Base-by-base conservation (phyloP, 2,113 vertebrate species). In the Suricata suricatta region DNA sequence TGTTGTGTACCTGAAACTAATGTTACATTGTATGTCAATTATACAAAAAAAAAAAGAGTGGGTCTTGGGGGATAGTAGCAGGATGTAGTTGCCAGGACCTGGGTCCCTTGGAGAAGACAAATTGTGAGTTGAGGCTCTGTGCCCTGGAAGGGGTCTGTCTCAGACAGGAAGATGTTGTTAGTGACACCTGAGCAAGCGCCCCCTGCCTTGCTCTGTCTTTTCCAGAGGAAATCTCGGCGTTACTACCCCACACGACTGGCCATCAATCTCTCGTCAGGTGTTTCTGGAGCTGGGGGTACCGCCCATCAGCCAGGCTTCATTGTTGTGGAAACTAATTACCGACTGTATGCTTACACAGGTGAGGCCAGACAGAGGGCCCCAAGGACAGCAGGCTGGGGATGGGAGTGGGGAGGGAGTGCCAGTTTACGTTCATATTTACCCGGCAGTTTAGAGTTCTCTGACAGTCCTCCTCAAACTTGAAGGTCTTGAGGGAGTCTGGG, bases 281-380 rank as follows among this genome's bases (percentile, higher is more conserved):
- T 99, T 76, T 99, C 99, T 0, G 98, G 98, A 88, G 97, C 95
- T 47, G 97, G 98, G 12, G 96, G 98, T 17, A 98, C 98, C 1
- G 98, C 88, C 13, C 98, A 99, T 66, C 97, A 98, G 54, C 98
- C 99, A 5, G 99, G 99, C 95, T 99, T 99, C 98, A 99, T 99
- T 15, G 98, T 99, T 0, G 99, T 99, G 13, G 99, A 99, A 98
- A 99, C 99, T 64, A 99, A 99, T 96, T 99, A 99, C 98, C 99
- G 99, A 19, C 98, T 99, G 63, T 99, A 99, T 38, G 99, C 99
- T 69, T 99, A 99, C 95, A 99, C 99, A 2, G 99, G 99, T 99
- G 94, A 95, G 98, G 54, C 38, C 7, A 63, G 69, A 25, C 12
- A 11, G 71, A 7, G 84, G 89, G 38, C 29, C 35, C 60, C 29